Evolutionary conservation across 1,140 invertebrate genomes (phyloP).

Genomic region (Scaptomyza pallida): DNA sequence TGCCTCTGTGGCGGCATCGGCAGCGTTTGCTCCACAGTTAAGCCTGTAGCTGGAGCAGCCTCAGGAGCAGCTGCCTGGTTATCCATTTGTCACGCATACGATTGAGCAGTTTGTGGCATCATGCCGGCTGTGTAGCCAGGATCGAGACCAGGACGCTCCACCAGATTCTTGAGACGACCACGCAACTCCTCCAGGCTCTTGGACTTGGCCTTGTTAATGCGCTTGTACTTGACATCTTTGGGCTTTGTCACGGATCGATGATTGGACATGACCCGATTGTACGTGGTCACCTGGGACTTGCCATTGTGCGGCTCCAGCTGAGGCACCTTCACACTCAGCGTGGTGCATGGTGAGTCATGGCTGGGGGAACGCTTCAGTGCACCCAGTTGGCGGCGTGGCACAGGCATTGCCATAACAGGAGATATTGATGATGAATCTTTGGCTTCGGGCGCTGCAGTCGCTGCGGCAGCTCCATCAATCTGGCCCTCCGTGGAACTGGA

Average conservation of each 20-base stretch:
- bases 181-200: constrained; percentile 93
- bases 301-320: constrained; percentile 61
- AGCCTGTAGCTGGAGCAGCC: neutral
- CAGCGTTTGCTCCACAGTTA: neutral
- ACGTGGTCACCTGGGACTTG: constrained; percentile 88
- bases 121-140: constrained; percentile 59
- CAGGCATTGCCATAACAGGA: constrained; percentile 21
- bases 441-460: constrained; percentile 51
- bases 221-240: constrained; percentile 95
- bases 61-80: neutral
- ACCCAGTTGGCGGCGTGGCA: constrained; percentile 59
- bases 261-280: constrained; percentile 95
- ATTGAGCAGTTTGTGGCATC: constrained; percentile 80
- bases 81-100: constrained; percentile 80
- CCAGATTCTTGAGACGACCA: constrained; percentile 92
- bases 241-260: constrained; percentile 94
- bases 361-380: constrained; percentile 66
- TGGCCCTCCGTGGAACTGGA: constrained; percentile 80
- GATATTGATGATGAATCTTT: constrained; percentile 52
- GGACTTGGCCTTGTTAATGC: constrained; percentile 95
- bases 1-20: neutral
- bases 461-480: constrained; percentile 55
- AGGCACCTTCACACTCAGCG: constrained; percentile 65
- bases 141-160: constrained; percentile 86
- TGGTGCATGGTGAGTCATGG: constrained; percentile 68